Evolutionary conservation across 2,888 invertebrate genomes (phyloP).

Genomic region (Lasiommata megera): DNA sequence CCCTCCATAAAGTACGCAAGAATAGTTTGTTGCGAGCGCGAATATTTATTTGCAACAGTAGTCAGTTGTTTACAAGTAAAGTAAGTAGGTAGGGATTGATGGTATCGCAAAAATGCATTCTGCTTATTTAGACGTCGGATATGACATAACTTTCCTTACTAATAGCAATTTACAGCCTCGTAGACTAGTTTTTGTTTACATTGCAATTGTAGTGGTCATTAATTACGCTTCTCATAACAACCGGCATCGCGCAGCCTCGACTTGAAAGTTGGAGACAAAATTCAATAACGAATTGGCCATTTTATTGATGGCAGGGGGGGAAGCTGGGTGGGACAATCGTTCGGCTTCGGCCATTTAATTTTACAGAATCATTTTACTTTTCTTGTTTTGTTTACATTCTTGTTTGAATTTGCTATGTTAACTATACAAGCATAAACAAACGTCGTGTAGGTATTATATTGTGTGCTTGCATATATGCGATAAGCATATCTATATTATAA

Average conservation of each 20-base stretch:
- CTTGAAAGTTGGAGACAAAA: slow-evolving; percentile 73
- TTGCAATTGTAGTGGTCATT: slow-evolving; percentile 60
- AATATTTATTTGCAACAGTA: slow-evolving; percentile 45
- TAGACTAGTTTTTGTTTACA: slow-evolving; percentile 68
- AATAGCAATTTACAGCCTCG: slow-evolving; percentile 50
- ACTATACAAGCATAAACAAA: slow-evolving; percentile 31
- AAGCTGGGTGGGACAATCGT: slow-evolving; percentile 75
- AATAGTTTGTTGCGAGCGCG: slow-evolving; percentile 53
- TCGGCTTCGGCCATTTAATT: slow-evolving; percentile 76
- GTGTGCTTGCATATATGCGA: slow-evolving; percentile 25
- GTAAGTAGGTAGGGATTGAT: slow-evolving; percentile 40
- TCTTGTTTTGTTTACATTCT: slow-evolving; percentile 56
- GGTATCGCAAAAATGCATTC: slow-evolving; percentile 53
- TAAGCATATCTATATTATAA: slow-evolving; percentile 22
- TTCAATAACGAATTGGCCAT: slow-evolving; percentile 82
- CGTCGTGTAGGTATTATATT: slow-evolving; percentile 22
- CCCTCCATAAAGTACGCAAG: slow-evolving; percentile 53
- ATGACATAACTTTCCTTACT: slow-evolving; percentile 77
- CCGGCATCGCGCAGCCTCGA: slow-evolving; percentile 77
- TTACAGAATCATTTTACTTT: slow-evolving; percentile 51
- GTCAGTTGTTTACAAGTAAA: slow-evolving; percentile 57
- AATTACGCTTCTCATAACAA: slow-evolving; percentile 68
- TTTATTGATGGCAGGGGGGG: slow-evolving; percentile 80
- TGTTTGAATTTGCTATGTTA: slow-evolving; percentile 42
- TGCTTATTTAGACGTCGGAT: slow-evolving; percentile 60